phyloP scores from a whole-genome alignment of 2,113 vertebrate species.

The Ornithorhynchus anatinus region DNA sequence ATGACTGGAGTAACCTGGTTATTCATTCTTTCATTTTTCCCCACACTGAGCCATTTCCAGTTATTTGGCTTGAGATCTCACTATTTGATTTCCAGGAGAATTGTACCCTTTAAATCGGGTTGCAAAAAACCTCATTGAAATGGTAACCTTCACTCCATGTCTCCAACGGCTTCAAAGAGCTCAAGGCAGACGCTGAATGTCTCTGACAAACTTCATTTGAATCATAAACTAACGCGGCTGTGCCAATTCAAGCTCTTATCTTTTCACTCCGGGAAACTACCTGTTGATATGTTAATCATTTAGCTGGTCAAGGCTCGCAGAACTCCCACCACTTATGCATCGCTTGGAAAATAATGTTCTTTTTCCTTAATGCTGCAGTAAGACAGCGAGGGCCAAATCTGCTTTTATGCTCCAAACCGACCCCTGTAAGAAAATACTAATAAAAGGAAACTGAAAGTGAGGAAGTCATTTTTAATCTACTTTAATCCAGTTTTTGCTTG shows the following conservation, averaged over 20 bases:
- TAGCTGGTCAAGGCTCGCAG: conserved; percentile 21
- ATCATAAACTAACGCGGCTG: conserved; percentile 40
- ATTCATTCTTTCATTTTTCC: background rate
- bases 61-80: background rate
- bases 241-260: conserved; percentile 36
- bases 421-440: no score
- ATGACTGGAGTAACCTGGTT: background rate
- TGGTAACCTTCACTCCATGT: background rate
- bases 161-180: conserved; percentile 35
- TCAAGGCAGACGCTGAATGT: conserved; percentile 8
- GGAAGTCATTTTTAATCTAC: no score
- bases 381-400: no score
- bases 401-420: no score
- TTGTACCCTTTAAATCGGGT: background rate
- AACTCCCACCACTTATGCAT: background rate
- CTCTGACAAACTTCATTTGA: conserved; percentile 53
- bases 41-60: background rate
- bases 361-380: background rate
- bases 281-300: conserved; percentile 57
- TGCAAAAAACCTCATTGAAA: conserved; percentile 56
- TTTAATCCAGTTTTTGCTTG: no score
- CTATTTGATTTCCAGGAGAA: background rate
- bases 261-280: conserved; percentile 35
- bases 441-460: no score
- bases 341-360: background rate